Percentiles rank a stretch among this genome's conserved stretches.
Evolutionary conservation across 2,797 vertebrate genomes (phyloP).

Genomic region (Euthynnus affinis): DNA sequence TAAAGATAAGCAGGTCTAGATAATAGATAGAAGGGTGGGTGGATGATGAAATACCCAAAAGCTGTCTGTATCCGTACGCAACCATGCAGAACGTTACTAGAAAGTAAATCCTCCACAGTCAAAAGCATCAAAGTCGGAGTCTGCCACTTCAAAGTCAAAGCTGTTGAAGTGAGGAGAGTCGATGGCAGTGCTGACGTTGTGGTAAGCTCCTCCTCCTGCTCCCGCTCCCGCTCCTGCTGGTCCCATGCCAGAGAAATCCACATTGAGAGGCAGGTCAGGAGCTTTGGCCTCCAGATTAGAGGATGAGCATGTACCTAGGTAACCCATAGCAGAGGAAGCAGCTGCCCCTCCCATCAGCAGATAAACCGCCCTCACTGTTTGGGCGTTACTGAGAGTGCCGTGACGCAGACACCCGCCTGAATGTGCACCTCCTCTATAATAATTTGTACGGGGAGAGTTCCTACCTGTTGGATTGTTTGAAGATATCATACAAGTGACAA

Average conservation of each 20-base stretch:
- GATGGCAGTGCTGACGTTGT: slow-evolving; percentile 56
- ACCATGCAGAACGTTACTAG: slow-evolving; percentile 42
- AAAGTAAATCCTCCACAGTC: slow-evolving; percentile 86
- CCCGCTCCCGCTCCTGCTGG: slow-evolving; percentile 42
- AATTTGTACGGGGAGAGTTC: slow-evolving; percentile 60
- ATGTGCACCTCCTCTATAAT: slow-evolving; percentile 50
- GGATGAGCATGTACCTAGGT: slow-evolving; percentile 78
- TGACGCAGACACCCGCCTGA: slow-evolving; percentile 81
- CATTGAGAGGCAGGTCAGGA: slow-evolving; percentile 62
- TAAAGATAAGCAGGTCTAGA: not conserved
- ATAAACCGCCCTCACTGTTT: slow-evolving; percentile 80
- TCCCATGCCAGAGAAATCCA: slow-evolving; percentile 70
- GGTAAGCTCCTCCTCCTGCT: slow-evolving; percentile 22
- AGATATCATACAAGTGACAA: not conserved
- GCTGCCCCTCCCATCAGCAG: slow-evolving; percentile 85
- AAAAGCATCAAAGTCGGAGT: slow-evolving; percentile 84
- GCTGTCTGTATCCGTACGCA: not conserved
- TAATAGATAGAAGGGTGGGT: not conserved
- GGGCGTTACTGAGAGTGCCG: slow-evolving; percentile 72
- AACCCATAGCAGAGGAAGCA: slow-evolving; percentile 83
- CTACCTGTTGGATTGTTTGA: slow-evolving; percentile 60
- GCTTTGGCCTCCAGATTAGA: slow-evolving; percentile 72
- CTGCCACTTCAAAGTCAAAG: slow-evolving; percentile 82
- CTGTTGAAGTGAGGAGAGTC: slow-evolving; percentile 76
- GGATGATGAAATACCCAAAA: not conserved